phyloP scores from a whole-genome alignment of 2,797 vertebrate genomes.

The Antrozous pallidus region DNA sequence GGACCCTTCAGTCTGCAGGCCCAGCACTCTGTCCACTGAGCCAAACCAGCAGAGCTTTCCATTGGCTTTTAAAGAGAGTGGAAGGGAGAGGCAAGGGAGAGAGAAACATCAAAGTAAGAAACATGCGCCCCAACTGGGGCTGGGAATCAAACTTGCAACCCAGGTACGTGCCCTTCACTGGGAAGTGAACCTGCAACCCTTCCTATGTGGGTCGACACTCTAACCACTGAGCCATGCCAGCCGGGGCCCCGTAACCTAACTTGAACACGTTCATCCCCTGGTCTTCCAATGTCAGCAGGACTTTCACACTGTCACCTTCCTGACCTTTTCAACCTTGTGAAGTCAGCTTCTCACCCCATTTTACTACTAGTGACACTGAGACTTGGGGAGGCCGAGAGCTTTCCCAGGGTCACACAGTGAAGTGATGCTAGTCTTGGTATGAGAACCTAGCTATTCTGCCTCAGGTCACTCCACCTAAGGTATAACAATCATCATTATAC shows the following conservation, averaged over 20 bases:
- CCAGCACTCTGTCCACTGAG: too few species aligned
- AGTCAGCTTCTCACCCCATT: neutral
- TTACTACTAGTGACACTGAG: neutral
- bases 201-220: too few species aligned
- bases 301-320: neutral
- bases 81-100: too few species aligned
- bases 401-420: neutral
- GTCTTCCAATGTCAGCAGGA: neutral
- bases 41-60: too few species aligned
- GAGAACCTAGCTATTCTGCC: neutral
- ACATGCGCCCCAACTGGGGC: too few species aligned
- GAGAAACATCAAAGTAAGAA: too few species aligned
- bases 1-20: too few species aligned
- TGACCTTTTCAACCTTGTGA: neutral
- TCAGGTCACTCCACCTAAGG: neutral
- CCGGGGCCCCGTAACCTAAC: neutral
- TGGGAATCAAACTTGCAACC: too few species aligned
- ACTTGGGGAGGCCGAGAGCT: neutral
- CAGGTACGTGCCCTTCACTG: too few species aligned
- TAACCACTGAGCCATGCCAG: too few species aligned
- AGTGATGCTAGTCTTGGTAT: neutral
- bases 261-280: neutral
- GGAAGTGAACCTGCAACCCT: too few species aligned
- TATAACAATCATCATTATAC: neutral
- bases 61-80: too few species aligned